Evolutionary conservation across 1,140 invertebrate genomes (phyloP).

Genomic region (Bombyx mandarina): DNA sequence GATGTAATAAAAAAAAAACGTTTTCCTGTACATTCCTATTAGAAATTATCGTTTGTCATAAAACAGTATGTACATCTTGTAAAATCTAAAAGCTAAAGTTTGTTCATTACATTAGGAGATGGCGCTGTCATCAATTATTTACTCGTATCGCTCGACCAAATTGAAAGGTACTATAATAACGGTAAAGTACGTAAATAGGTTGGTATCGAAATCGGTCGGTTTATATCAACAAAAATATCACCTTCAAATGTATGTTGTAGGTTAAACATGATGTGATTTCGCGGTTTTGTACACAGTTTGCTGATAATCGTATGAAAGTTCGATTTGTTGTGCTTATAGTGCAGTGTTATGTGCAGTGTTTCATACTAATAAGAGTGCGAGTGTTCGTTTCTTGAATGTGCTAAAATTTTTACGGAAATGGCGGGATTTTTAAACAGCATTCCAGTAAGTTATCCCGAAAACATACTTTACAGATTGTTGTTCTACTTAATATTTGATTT

Average conservation of each 20-base stretch:
- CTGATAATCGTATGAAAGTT: slow-evolving; percentile 29
- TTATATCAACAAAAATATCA: slow-evolving; percentile 71
- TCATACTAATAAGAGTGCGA: slow-evolving; percentile 10
- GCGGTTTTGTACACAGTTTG: slow-evolving; percentile 54
- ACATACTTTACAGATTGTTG: too few relatives aligned
- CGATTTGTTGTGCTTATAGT: slow-evolving; percentile 1
- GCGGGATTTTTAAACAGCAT: slow-evolving; percentile 44
- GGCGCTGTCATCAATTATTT: slow-evolving; percentile 32
- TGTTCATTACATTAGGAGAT: slow-evolving; percentile 20
- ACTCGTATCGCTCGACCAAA: slow-evolving; percentile 42
- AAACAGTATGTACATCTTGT: neutral
- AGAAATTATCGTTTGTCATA: neutral
- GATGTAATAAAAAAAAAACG: too few relatives aligned
- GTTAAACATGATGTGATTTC: slow-evolving; percentile 65
- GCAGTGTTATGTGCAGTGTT: too few relatives aligned
- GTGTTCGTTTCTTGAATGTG: slow-evolving; percentile 19
- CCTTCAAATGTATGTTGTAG: slow-evolving; percentile 70
- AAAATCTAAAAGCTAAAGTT: neutral
- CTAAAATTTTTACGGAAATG: slow-evolving; percentile 22
- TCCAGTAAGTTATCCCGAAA: slow-evolving; percentile 26
- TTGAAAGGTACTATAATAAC: slow-evolving; percentile 21
- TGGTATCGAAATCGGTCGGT: slow-evolving; percentile 20
- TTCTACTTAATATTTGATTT: too few relatives aligned
- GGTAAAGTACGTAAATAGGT: slow-evolving; percentile 8
- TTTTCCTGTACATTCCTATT: neutral